Percentiles rank a stretch among this genome's conserved stretches.
Conservation (phyloP, 1,140 invertebrate species). For the Neodiprion pinetum region DNA sequence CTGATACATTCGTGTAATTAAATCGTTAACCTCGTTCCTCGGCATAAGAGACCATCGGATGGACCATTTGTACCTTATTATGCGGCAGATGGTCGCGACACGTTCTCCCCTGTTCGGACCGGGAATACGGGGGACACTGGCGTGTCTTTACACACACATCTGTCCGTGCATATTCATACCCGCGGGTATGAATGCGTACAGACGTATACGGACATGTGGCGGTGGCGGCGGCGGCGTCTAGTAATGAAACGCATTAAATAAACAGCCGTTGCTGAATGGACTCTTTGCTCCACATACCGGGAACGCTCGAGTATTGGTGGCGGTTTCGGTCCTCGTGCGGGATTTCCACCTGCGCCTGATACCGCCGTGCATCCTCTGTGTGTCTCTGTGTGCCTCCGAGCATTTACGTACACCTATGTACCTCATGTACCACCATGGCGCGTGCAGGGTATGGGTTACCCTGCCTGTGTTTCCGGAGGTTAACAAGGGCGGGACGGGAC, state of each 20-base stretch:
- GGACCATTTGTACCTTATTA: slow-evolving; percentile 2
- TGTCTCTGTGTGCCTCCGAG: too few species aligned
- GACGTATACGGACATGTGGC: too few species aligned
- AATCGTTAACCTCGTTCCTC: neutral
- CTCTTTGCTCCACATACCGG: neutral
- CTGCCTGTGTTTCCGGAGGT: too few species aligned
- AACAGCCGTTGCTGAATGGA: slow-evolving; percentile 4
- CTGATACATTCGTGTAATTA: neutral
- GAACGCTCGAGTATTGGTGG: too few species aligned
- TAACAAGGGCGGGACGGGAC: too few species aligned
- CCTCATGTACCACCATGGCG: too few species aligned
- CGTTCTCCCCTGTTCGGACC: neutral
- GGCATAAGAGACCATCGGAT: neutral
- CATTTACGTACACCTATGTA: too few species aligned
- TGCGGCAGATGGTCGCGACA: neutral
- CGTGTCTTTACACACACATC: neutral
- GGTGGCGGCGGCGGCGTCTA: neutral
- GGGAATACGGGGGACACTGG: neutral
- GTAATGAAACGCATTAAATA: slow-evolving; percentile 6
- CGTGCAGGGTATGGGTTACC: too few species aligned
- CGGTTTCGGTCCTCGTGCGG: too few species aligned
- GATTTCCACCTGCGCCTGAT: too few species aligned
- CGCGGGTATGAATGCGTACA: too few species aligned
- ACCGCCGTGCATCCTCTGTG: too few species aligned
- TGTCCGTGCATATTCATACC: neutral